Evolutionary conservation across 35 echinoderm and acorn worm genomes (phyloP).

Genomic region (Stichopus chloronotus): DNA sequence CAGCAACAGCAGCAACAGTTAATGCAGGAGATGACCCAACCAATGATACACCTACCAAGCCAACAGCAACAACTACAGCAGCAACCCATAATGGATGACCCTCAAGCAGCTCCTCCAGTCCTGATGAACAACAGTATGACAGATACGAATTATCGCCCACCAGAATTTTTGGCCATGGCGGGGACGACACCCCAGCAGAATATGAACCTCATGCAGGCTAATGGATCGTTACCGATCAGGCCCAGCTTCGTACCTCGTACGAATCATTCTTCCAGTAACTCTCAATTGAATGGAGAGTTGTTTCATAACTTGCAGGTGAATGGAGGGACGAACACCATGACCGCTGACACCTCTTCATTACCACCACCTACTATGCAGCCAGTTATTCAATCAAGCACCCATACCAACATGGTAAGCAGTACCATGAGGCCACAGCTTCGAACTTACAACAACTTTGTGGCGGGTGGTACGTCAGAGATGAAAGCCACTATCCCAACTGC

Average conservation of each 20-base stretch:
- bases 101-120: not conserved
- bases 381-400: not conserved
- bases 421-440: constrained; percentile 8
- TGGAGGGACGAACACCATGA: not conserved
- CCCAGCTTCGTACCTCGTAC: not conserved
- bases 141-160: not conserved
- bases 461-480: not conserved
- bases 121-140: not conserved
- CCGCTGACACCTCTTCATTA: not conserved
- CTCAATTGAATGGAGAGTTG: constrained; percentile 14
- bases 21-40: constrained; percentile 33
- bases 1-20: constrained; percentile 64
- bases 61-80: not conserved
- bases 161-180: not conserved
- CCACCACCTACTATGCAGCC: constrained; percentile 7
- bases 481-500: not conserved
- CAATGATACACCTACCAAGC: constrained; percentile 1
- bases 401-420: not conserved
- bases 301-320: constrained; percentile 16
- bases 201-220: not conserved
- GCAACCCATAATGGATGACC: not conserved
- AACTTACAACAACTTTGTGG: not conserved
- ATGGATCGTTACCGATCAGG: not conserved
- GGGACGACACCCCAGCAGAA: not conserved
- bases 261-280: constrained; percentile 15